Evolutionary conservation across 2,113 vertebrate genomes (phyloP).

Genomic region (Rhipidura dahli): DNA sequence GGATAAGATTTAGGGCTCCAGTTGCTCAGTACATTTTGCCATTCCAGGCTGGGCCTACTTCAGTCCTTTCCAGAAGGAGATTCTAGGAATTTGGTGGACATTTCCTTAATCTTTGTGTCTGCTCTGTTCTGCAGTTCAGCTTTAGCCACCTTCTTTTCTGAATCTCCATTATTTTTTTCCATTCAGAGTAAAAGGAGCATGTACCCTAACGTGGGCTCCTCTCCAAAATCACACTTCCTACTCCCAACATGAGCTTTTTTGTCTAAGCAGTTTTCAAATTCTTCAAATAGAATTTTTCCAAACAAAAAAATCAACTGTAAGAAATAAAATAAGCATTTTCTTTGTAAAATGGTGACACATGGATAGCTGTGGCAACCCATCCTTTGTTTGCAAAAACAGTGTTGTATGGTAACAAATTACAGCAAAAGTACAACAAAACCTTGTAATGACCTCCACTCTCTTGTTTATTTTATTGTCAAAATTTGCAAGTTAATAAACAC

Average conservation of each 20-base stretch:
- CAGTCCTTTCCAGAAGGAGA: not conserved
- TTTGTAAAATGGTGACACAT: not conserved
- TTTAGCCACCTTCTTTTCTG: not conserved
- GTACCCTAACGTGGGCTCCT: not conserved
- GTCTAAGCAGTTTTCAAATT: not conserved
- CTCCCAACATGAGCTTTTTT: not conserved
- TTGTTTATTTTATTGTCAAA: not conserved
- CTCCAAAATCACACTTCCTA: not conserved
- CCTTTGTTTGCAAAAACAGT: not conserved
- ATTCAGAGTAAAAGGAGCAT: not conserved
- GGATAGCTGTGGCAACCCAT: not conserved
- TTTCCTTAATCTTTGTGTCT: not conserved
- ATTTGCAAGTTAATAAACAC: constrained; percentile 34
- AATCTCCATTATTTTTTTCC: not conserved
- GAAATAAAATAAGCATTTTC: not conserved
- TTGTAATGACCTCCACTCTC: not conserved
- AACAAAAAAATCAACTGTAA: not conserved
- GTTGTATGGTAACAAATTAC: not conserved
- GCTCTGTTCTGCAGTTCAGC: not conserved
- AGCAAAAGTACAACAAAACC: not conserved
- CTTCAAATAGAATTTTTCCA: not conserved
- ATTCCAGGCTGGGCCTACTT: not conserved
- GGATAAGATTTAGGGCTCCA: not conserved
- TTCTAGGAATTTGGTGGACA: fast-evolving
- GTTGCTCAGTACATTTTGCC: not conserved